These are phyloP conservation scores for Aporrectodea caliginosa DNA, from an alignment of 1,140 invertebrate species.

Conservation along the genomic window DNA sequence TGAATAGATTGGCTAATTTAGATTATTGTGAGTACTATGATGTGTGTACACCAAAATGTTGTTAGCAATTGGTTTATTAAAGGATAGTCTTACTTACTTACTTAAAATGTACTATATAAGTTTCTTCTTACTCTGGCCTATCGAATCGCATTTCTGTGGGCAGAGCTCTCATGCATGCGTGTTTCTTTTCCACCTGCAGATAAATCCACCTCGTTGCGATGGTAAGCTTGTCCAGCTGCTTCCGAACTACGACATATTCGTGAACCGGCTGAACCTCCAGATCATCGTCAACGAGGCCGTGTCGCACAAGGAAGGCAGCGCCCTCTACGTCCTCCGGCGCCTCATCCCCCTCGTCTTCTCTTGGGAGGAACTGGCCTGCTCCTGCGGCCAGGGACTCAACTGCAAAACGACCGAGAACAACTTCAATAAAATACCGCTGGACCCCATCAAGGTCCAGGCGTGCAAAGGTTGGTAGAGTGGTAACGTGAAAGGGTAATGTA, in stretches of 20 bases:
- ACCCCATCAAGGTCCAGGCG: slow-evolving; percentile 13
- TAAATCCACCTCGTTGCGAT: slow-evolving; percentile 1
- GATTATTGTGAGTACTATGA: no score
- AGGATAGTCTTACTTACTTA: no score
- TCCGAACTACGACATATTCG: slow-evolving; percentile 23
- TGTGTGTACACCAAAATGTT: no score
- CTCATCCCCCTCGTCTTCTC: slow-evolving; percentile 20
- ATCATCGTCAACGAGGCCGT: slow-evolving; percentile 20
- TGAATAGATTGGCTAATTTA: no score
- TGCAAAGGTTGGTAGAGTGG: slow-evolving; percentile 23
- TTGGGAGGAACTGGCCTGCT: slow-evolving; percentile 22
- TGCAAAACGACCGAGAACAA: slow-evolving; percentile 17
- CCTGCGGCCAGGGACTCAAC: slow-evolving; percentile 17
- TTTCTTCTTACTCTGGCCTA: no score
- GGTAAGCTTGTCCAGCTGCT: slow-evolving; percentile 19
- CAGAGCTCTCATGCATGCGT: no score
- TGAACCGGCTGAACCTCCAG: slow-evolving; percentile 17
- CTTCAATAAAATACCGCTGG: slow-evolving; percentile 23
- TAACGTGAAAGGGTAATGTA: no score
- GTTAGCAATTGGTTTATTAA: no score
- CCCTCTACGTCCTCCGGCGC: slow-evolving; percentile 14
- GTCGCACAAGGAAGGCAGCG: slow-evolving; percentile 20
- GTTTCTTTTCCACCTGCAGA: background rate
- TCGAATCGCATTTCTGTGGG: no score
- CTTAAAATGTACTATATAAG: no score